Conservation (phyloP, 92 coral and sea anemone genomes). For the Paramuricea clavata region DNA sequence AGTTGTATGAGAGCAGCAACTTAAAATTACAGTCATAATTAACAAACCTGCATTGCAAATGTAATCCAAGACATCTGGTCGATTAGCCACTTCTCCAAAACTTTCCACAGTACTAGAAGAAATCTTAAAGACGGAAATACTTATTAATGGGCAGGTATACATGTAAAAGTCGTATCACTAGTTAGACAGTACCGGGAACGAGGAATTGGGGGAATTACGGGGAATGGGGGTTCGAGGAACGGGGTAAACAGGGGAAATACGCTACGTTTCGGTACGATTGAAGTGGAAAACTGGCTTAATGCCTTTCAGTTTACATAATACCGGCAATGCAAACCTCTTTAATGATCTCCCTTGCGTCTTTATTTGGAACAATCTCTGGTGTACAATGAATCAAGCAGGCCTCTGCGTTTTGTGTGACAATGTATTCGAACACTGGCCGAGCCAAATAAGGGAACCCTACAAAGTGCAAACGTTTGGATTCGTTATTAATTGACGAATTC, state of each 20-base stretch:
- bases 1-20: too few species aligned
- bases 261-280: neutral
- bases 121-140: neutral
- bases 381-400: neutral
- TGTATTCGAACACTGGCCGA: constrained; percentile 27
- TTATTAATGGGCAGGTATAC: neutral
- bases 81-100: neutral
- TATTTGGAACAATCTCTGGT: constrained; percentile 14
- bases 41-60: neutral
- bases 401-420: constrained; percentile 15
- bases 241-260: too few species aligned
- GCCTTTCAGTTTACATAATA: too few species aligned
- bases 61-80: constrained; percentile 27
- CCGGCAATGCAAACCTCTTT: constrained; percentile 1
- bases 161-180: neutral
- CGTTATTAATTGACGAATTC: too few species aligned
- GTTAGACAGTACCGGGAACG: too few species aligned
- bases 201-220: too few species aligned
- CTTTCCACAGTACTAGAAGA: neutral
- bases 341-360: constrained; percentile 15
- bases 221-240: too few species aligned
- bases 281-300: neutral
- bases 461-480: too few species aligned
- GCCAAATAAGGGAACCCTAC: constrained; percentile 27
- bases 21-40: too few species aligned